These are phyloP conservation scores for Pristionchus entomophagus DNA, from an alignment of 2,888 invertebrate genomes.

Conservation along the genomic window DNA sequence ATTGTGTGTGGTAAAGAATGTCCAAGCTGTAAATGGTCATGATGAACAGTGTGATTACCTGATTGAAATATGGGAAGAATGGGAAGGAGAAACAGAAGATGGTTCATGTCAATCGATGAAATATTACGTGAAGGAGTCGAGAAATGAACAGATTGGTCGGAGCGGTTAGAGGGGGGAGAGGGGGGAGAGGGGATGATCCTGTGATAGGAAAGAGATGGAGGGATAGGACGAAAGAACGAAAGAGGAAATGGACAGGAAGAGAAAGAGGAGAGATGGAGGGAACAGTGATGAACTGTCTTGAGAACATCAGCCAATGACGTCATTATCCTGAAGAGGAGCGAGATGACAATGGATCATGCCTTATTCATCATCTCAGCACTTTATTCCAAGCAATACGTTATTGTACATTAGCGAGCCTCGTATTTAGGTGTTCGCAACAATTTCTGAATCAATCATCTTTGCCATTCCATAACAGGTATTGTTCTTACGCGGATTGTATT, in stretches of 20 bases:
- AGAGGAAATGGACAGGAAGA: background rate
- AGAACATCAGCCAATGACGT: too few relatives aligned
- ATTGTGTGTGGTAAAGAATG: background rate
- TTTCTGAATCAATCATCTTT: too few relatives aligned
- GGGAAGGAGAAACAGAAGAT: background rate
- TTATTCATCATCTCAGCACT: too few relatives aligned
- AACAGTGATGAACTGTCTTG: background rate
- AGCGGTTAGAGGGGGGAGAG: slow-evolving; percentile 1
- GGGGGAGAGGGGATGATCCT: background rate
- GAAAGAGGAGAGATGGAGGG: background rate
- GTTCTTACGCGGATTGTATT: too few relatives aligned
- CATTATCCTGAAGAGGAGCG: too few relatives aligned
- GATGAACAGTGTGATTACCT: background rate
- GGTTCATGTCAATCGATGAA: background rate
- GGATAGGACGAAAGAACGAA: slow-evolving; percentile 57
- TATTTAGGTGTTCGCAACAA: too few relatives aligned
- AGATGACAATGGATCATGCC: too few relatives aligned
- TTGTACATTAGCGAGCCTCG: too few relatives aligned
- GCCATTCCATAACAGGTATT: too few relatives aligned
- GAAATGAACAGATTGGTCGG: slow-evolving; percentile 14
- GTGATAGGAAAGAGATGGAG: slow-evolving; percentile 13
- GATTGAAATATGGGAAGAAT: background rate
- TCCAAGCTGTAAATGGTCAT: background rate
- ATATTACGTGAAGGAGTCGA: background rate
- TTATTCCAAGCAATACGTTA: too few relatives aligned